These are phyloP conservation scores for Oreochromis aureus DNA, from an alignment of 2,113 vertebrate genomes.

Conservation along the genomic window DNA sequence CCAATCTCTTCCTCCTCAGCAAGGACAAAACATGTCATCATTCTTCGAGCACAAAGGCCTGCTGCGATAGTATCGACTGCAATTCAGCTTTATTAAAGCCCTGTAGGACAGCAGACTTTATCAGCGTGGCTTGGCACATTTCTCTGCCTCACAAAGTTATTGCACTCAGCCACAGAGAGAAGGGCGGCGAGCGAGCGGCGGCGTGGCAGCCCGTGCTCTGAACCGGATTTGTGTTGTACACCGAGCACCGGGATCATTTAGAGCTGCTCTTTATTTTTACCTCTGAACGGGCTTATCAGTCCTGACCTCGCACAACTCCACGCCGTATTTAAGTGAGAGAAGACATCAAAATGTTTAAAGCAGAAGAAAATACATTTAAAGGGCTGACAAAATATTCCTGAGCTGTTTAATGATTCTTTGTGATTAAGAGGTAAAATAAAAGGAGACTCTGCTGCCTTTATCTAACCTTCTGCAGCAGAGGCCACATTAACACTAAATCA, in stretches of 20 bases:
- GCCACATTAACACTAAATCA: background rate
- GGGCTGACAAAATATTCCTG: background rate
- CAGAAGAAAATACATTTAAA: background rate
- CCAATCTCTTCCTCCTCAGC: background rate
- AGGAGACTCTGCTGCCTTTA: fast-evolving
- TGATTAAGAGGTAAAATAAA: background rate
- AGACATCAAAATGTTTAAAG: background rate
- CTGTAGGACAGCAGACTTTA: constrained; percentile 30
- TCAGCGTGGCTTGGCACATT: constrained; percentile 35
- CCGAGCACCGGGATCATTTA: background rate
- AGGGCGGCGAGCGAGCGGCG: background rate
- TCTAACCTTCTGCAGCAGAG: background rate
- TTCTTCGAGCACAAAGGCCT: constrained; percentile 9
- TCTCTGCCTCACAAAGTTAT: constrained; percentile 19
- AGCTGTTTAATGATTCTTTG: background rate
- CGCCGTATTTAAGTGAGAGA: background rate
- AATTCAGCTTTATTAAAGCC: constrained; percentile 32
- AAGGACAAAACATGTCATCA: constrained; percentile 28
- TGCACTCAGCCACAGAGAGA: background rate
- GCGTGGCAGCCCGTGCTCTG: background rate
- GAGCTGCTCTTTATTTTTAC: background rate
- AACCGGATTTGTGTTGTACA: background rate
- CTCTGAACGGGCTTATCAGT: background rate
- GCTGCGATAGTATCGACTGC: constrained; percentile 15
- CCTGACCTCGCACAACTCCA: background rate